Percentiles rank a stretch among this genome's conserved stretches.
These are phyloP conservation scores for Odocoileus virginianus DNA, from an alignment of 2,113 vertebrate genomes.

Conservation along the genomic window DNA sequence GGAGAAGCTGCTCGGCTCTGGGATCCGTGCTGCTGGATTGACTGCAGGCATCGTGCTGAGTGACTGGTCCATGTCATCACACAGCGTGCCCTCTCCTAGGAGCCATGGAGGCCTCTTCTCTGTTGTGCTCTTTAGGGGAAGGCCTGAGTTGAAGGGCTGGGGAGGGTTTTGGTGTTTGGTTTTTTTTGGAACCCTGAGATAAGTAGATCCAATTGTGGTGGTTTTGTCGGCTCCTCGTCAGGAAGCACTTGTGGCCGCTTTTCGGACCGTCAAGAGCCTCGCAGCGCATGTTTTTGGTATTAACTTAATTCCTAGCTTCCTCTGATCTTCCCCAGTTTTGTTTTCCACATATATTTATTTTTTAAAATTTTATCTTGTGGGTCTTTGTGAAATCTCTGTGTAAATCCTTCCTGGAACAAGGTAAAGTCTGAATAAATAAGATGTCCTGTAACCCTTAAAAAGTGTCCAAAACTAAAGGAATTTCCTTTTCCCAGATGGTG, in stretches of 20 bases:
- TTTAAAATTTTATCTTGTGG: not conserved
- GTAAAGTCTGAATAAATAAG: constrained; percentile 12
- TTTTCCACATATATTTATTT: not conserved
- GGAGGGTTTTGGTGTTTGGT: not conserved
- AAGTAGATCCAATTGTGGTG: not conserved
- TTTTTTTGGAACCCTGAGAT: not conserved
- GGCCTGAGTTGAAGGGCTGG: rapidly evolving
- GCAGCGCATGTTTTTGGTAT: not conserved
- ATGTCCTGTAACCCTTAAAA: not conserved
- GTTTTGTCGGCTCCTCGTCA: not conserved
- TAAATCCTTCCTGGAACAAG: not conserved
- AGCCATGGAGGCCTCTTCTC: not conserved
- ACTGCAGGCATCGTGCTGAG: not conserved
- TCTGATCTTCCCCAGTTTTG: not conserved
- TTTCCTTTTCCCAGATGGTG: not conserved
- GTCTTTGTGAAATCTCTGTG: constrained; percentile 1
- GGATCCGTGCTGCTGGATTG: rapidly evolving
- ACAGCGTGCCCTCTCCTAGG: not conserved
- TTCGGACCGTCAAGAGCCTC: not conserved
- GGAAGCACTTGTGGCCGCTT: not conserved
- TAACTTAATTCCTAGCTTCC: not conserved
- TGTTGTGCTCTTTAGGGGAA: not conserved
- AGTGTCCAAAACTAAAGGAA: not conserved
- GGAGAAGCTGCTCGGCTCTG: not conserved
- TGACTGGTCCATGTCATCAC: not conserved